phyloP scores from a whole-genome alignment of 2,888 invertebrate genomes.

The Trissonchulus latispiculum region DNA sequence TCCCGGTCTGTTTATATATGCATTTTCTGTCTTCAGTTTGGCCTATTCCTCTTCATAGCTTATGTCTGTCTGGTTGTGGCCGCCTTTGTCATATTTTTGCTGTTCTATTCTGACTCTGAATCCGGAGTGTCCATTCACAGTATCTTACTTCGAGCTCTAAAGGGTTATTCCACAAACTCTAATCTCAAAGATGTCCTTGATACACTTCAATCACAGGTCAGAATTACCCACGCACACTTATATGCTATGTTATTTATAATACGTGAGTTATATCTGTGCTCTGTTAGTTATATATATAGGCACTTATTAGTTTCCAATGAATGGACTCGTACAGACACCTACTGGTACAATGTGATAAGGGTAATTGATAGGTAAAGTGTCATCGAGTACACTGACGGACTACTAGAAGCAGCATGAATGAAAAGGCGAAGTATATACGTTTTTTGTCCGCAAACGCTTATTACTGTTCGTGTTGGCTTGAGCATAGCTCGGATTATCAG shows the following conservation, averaged over 20 bases:
- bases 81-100: constrained; percentile 38
- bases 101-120: constrained; percentile 40
- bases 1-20: too few species aligned
- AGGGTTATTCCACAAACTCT: constrained; percentile 38
- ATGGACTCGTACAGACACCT: too few species aligned
- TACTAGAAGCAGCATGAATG: too few species aligned
- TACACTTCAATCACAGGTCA: constrained; percentile 39
- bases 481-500: too few species aligned
- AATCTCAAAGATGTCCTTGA: constrained; percentile 42
- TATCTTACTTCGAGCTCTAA: constrained; percentile 35
- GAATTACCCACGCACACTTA: background rate
- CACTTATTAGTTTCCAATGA: background rate
- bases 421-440: too few species aligned
- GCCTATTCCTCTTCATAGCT: constrained; percentile 36
- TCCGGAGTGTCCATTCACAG: constrained; percentile 37
- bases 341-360: too few species aligned
- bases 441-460: too few species aligned
- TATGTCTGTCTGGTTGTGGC: constrained; percentile 38
- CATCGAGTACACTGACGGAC: too few species aligned
- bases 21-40: constrained; percentile 41
- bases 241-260: too few species aligned
- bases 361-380: too few species aligned
- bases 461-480: too few species aligned
- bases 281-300: background rate
- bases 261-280: background rate